Percentiles rank a stretch among this genome's conserved stretches.
These are phyloP conservation scores for Polydrusus pterygomalis DNA, from an alignment of 2,888 invertebrate genomes.

Conservation along the genomic window DNA sequence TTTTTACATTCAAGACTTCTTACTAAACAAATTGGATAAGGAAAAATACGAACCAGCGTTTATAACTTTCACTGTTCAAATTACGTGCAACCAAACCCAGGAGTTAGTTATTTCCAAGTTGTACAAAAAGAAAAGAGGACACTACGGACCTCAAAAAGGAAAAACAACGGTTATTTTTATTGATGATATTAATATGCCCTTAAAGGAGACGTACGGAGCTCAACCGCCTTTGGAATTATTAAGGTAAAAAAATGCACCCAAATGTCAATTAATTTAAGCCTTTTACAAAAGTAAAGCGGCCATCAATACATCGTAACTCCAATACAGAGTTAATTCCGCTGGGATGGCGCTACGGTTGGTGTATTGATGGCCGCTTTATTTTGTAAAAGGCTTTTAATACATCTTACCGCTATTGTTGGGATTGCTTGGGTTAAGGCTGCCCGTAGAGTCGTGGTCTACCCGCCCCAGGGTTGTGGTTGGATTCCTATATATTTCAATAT, in stretches of 20 bases:
- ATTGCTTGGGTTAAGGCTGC: too few relatives aligned
- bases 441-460: too few relatives aligned
- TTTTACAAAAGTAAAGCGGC: too few relatives aligned
- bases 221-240: slow-evolving; percentile 91
- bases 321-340: too few relatives aligned
- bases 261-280: too few relatives aligned
- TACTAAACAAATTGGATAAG: slow-evolving; percentile 81
- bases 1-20: slow-evolving; percentile 83
- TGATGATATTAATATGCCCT: slow-evolving; percentile 93
- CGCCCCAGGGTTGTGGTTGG: too few relatives aligned
- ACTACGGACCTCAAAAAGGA: slow-evolving; percentile 85
- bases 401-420: too few relatives aligned
- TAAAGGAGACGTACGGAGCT: slow-evolving; percentile 87
- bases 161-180: slow-evolving; percentile 85
- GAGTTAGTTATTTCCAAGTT: slow-evolving; percentile 84
- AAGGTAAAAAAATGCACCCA: slow-evolving; percentile 67
- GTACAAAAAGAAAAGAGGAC: slow-evolving; percentile 77
- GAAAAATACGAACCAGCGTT: slow-evolving; percentile 84
- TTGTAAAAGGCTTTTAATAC: too few relatives aligned
- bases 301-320: too few relatives aligned
- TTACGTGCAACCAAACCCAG: slow-evolving; percentile 87
- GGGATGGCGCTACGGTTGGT: too few relatives aligned
- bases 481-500: too few relatives aligned
- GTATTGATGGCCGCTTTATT: too few relatives aligned
- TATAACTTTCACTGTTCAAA: slow-evolving; percentile 89